These are phyloP conservation scores for Coleophora flavipennella DNA, from an alignment of 2,888 invertebrate species.

Conservation along the genomic window DNA sequence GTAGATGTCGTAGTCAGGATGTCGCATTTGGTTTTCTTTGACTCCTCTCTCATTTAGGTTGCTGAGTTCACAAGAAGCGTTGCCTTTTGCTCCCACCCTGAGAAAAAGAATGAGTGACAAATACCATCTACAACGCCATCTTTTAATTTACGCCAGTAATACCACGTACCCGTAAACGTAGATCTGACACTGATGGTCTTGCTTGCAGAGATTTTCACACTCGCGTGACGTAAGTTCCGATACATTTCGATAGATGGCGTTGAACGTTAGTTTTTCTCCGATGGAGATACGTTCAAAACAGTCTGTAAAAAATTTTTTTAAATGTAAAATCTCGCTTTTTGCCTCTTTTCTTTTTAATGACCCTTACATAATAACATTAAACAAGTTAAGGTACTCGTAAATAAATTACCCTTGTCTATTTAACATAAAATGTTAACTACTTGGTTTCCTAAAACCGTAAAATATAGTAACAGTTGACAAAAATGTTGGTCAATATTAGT, in stretches of 20 bases:
- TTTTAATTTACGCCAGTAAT: background rate
- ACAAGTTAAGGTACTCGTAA: too few relatives aligned
- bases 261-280: slow-evolving; percentile 73
- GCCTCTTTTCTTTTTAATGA: too few relatives aligned
- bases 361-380: too few relatives aligned
- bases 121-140: background rate
- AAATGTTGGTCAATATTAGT: too few relatives aligned
- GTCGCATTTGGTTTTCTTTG: slow-evolving; percentile 38
- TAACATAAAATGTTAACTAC: too few relatives aligned
- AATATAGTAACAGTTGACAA: too few relatives aligned
- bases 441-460: too few relatives aligned
- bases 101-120: slow-evolving; percentile 13
- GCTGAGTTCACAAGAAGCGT: slow-evolving; percentile 58
- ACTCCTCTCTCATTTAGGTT: slow-evolving; percentile 45
- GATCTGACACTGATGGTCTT: slow-evolving; percentile 75
- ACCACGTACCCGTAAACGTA: slow-evolving; percentile 75
- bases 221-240: slow-evolving; percentile 73
- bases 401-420: too few relatives aligned
- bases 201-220: slow-evolving; percentile 76
- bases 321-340: too few relatives aligned
- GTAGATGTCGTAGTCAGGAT: slow-evolving; percentile 61
- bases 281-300: slow-evolving; percentile 77
- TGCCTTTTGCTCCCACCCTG: slow-evolving; percentile 65
- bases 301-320: slow-evolving; percentile 70
- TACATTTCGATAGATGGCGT: slow-evolving; percentile 74